Base-by-base conservation (phyloP, 2,888 invertebrate species). In the Epinotia nisella region DNA sequence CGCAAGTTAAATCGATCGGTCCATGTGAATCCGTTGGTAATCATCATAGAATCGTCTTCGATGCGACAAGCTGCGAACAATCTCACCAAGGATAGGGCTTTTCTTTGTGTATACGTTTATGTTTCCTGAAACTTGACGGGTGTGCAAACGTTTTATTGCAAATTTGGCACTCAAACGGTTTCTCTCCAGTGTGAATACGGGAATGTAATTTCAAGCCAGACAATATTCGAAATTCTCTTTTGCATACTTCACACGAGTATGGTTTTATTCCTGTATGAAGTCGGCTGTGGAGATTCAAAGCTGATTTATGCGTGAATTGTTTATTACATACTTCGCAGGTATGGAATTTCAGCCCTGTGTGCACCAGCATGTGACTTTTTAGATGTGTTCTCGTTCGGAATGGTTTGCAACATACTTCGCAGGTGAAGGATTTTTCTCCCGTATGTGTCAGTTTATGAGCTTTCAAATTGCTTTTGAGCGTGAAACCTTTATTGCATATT, bases 381-480 rank as follows among this genome's bases (percentile, higher is more conserved):
- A 49, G 24, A 62, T 62, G 62, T 17, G 62, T 62, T 49, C 49
- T 62, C 15, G 62, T 62, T 29, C 62, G n/a, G 24, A 62, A 62
- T 11, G 62, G 29, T n/a, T 21, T 62, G 13, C 24, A 19, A 15
- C 62, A 62, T 29, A 62, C 29, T 49, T 62, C 62, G 7, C 62
- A 62, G 2, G 11, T 17, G 29, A 62, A 62, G 0, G 62, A 62
- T 49, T 62, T 62, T 2, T 62, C 62, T 11, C 49, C 62, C n/a
- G 62, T 62, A n/a, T 62, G 62, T 2, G 62, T 62, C 11, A 62
- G n/a, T 13, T 49, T 49, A 11, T 62, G 62, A 17, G 62, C 62
- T 62, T 62, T 62, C 24, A 62, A 62, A 10, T 62, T 62, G 41
- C 62, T 62, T 62, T 62, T 62, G 49, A 62, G 10, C 29, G 62